Evolutionary conservation across 2,888 invertebrate species (phyloP).

Genomic region (Drosophila quinaria): DNA sequence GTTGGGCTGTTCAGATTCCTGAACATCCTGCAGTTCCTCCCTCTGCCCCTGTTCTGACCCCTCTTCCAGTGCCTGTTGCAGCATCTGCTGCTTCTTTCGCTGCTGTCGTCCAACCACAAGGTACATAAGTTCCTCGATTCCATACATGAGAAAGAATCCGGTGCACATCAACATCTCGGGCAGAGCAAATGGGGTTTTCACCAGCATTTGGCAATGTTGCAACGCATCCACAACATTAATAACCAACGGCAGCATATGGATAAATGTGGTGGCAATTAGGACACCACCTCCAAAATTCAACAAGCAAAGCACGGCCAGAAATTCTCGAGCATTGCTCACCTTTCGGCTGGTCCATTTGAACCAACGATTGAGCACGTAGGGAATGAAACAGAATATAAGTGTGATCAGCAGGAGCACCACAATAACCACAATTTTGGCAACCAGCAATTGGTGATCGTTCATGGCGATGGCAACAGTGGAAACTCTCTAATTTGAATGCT

Average conservation of each 20-base stretch:
- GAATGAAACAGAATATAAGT: constrained; percentile 91
- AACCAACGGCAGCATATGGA: constrained; percentile 93
- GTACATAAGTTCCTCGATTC: constrained; percentile 92
- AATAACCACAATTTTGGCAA: constrained; percentile 93
- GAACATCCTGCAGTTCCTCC: not conserved
- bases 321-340: constrained; percentile 78
- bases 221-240: constrained; percentile 88
- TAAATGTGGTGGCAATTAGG: constrained; percentile 91
- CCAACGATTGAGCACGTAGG: constrained; percentile 89
- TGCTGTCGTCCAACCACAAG: constrained; percentile 88
- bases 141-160: constrained; percentile 91
- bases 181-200: constrained; percentile 88
- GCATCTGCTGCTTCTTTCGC: constrained; percentile 50
- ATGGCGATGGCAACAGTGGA: constrained; percentile 9
- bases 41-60: not conserved
- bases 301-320: constrained; percentile 87
- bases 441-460: constrained; percentile 49
- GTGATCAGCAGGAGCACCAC: constrained; percentile 91
- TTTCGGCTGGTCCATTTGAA: constrained; percentile 87
- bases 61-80: constrained; percentile 4
- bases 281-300: constrained; percentile 94
- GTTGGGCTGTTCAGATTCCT: constrained; percentile 72
- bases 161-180: constrained; percentile 91
- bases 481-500: constrained; percentile 9
- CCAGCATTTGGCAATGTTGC: constrained; percentile 86